Percentiles rank a stretch among this genome's conserved stretches.
phyloP scores from a whole-genome alignment of 2,797 vertebrate genomes.

The Pangasius macronema region DNA sequence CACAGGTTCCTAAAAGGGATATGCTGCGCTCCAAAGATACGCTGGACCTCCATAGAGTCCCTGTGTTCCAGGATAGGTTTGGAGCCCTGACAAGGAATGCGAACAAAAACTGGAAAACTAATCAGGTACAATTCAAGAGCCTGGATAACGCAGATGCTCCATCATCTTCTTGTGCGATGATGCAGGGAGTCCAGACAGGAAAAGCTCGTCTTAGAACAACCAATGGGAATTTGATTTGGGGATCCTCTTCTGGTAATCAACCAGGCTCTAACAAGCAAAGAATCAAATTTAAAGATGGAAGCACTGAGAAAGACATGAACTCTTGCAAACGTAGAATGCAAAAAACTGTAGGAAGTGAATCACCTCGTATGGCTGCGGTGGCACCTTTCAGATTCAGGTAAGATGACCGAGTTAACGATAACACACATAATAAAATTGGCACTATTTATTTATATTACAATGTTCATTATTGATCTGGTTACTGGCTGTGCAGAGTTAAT shows the following conservation, averaged over 20 bases:
- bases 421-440: neutral
- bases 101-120: constrained; percentile 76
- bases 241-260: constrained; percentile 40
- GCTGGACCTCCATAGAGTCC: constrained; percentile 61
- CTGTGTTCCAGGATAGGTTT: constrained; percentile 62
- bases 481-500: neutral
- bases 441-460: neutral
- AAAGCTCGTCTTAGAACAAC: constrained; percentile 52
- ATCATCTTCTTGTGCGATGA: constrained; percentile 18
- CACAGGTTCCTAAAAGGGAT: constrained; percentile 70
- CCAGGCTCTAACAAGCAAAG: constrained; percentile 57
- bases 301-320: constrained; percentile 39
- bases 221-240: constrained; percentile 69
- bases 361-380: constrained; percentile 82
- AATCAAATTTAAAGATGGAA: constrained; percentile 55
- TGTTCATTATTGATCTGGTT: neutral
- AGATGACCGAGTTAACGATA: constrained; percentile 55
- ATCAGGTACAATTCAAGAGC: constrained; percentile 63
- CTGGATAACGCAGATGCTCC: constrained; percentile 66
- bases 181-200: constrained; percentile 43
- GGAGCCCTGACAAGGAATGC: constrained; percentile 64
- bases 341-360: constrained; percentile 62
- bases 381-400: constrained; percentile 91
- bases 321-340: constrained; percentile 47
- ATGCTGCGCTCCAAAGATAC: constrained; percentile 69